These are phyloP conservation scores for Pseudopodoces humilis DNA, from an alignment of 2,113 vertebrate species.

Conservation along the genomic window DNA sequence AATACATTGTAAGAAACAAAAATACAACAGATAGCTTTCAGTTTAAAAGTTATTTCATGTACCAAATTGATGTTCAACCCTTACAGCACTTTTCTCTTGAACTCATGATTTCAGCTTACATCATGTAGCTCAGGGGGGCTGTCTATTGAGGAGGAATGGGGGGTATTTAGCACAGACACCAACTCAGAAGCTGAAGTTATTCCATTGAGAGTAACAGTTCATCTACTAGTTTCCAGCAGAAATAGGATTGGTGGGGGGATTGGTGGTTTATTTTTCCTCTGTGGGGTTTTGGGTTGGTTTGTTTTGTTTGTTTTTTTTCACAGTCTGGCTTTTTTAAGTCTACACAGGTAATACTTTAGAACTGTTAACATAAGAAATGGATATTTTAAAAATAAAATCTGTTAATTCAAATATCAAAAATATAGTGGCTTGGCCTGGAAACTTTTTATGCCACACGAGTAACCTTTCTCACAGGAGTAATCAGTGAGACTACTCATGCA, in stretches of 20 bases:
- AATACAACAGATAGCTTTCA: background rate
- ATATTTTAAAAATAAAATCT: background rate
- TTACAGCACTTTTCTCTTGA: background rate
- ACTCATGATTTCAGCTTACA: background rate
- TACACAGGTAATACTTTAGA: background rate
- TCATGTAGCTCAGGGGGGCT: background rate
- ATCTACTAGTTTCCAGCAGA: background rate
- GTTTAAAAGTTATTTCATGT: background rate
- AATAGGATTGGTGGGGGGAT: background rate
- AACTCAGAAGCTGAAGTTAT: background rate
- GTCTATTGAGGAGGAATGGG: accelerated
- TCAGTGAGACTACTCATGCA: slow-evolving; percentile 33
- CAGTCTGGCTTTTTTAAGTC: background rate
- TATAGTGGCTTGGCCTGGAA: background rate
- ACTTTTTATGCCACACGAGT: background rate
- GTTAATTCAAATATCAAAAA: background rate
- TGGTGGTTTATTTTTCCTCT: background rate
- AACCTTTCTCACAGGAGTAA: background rate
- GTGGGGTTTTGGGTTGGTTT: no score
- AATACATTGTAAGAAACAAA: background rate
- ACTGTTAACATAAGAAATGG: background rate
- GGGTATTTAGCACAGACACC: background rate
- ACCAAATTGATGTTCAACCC: background rate
- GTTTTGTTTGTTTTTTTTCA: no score
- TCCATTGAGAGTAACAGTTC: background rate